Evolutionary conservation across 1,140 invertebrate species (phyloP), one percentile per base, ranked within the genome.

Genomic region (Microplitis mediator): DNA sequence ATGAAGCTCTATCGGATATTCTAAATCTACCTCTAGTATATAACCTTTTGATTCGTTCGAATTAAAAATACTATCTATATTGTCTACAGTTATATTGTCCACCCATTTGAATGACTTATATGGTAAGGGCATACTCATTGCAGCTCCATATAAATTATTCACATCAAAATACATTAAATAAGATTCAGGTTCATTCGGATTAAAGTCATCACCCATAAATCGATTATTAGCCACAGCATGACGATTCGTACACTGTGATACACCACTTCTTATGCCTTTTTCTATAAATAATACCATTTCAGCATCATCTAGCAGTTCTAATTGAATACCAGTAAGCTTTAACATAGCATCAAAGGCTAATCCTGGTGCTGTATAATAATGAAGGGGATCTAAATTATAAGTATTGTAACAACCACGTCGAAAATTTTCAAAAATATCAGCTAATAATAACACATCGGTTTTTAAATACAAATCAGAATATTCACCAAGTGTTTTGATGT

Each of bases 141-240:
- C 83, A 69, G 76, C 84, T 13, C 88, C 89, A 84, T 90, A 90
- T 63, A 89, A 76, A 82, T 90, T 90, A 77, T 89, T 89, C n/a
- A 80, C 82, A 85, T 89, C 88, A 31, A 85, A 80, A 79, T 89
- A 89, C n/a, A 79, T 74, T 32, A 89, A 58, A 78, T 79, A 87
- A 14, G 79, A 81, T 65, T 56, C 67, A n/a, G 68, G 60, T 75
- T 84, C 70, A 60, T 73, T 77, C n/a, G 71, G 8, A 82, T 89
- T 77, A 80, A 81, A 88, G 73, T 84, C 69, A 16, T 67, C n/a
- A 62, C 56, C 14, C 72, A 88, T 78, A 78, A 84, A 86, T 65
- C 75, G 72, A 79, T 89, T 88, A 77, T 88, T 89, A 9, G 88
- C 86, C 69, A 77, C 79, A 9, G 79, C 80, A 80, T 84, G 75